Base-by-base conservation (phyloP, 2,888 invertebrate species). In the Temnothorax rugatulus region DNA sequence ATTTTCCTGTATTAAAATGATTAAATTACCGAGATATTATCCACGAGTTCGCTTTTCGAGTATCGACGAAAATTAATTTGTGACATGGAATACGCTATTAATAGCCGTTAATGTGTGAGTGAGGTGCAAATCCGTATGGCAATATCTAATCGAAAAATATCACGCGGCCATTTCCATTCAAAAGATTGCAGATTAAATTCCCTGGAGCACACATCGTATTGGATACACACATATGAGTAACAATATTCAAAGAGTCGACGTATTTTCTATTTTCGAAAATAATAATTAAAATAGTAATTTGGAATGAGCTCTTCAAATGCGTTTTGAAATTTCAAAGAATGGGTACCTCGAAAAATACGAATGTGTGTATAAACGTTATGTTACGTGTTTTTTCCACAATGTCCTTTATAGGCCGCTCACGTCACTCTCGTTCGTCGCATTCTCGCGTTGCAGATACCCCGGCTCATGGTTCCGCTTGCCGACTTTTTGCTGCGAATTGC, bases 1-100 rank as follows among this genome's bases (percentile, higher is more conserved):
- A 79, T 79, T 29, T 71, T 71, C 34, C 34, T 18, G 47, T 38
- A 79, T 71, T 71, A 61, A 79, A 59, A 59, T 79, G 47, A 79
- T 79, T 71, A 61, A 79, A 79, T 79, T 38, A 59, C 25, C 77
- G 41, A 38, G 15, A 59, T 54, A 61, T 61, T 61, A 71, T 79
- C 25, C 38, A 21, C 18, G 13, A 18, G 57, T 57, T 38, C 34
- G 11, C 29, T 71, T 47, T 34, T 13, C 59, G 34, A 7, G 18
- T 71, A 79, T 79, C 34, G 69, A 34, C 18, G 47, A 52, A 71
- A 79, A 79, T 79, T 61, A 79, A 71, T 79, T 79, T 47, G 47
- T 44, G 71, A 79, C 47, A 71, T 47, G 73, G n/a, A 79, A 59
- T 61, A 71, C 18, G 47, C 9, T 71, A 50, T 79, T 71, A 79